Conservation (phyloP, 2,113 vertebrate species). For the Notechis scutatus region DNA sequence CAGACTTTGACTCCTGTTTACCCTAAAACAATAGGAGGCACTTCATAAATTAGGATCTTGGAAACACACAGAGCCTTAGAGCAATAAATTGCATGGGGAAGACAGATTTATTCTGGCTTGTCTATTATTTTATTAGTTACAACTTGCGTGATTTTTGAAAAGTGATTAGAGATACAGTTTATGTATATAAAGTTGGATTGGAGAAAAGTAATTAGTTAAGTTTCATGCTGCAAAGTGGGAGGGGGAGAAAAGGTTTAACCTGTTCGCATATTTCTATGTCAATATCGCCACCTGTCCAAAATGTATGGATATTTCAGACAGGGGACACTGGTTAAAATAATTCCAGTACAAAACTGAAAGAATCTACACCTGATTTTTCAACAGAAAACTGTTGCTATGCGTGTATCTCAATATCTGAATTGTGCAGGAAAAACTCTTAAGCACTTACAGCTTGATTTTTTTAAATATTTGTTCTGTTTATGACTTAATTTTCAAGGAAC, state of each 20-base stretch:
- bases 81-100: slow-evolving; percentile 44
- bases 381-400: background rate
- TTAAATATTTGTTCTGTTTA: background rate
- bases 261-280: slow-evolving; percentile 41
- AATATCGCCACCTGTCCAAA: slow-evolving; percentile 33
- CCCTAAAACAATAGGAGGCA: slow-evolving; percentile 72
- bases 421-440: background rate
- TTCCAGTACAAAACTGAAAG: background rate
- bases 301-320: background rate
- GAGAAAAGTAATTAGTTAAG: background rate
- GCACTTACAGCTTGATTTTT: background rate
- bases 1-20: slow-evolving; percentile 70
- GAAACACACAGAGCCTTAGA: slow-evolving; percentile 50
- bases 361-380: background rate
- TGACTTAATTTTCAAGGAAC: background rate
- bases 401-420: background rate
- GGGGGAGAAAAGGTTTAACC: slow-evolving; percentile 40
- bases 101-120: slow-evolving; percentile 45
- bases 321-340: background rate
- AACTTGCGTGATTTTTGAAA: slow-evolving; percentile 30
- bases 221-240: slow-evolving; percentile 34
- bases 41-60: slow-evolving; percentile 69
- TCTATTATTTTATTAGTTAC: slow-evolving; percentile 46
- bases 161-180: slow-evolving; percentile 16
- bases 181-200: background rate